Conservation (phyloP, 2,113 vertebrate genomes). For the Plotosus lineatus region DNA sequence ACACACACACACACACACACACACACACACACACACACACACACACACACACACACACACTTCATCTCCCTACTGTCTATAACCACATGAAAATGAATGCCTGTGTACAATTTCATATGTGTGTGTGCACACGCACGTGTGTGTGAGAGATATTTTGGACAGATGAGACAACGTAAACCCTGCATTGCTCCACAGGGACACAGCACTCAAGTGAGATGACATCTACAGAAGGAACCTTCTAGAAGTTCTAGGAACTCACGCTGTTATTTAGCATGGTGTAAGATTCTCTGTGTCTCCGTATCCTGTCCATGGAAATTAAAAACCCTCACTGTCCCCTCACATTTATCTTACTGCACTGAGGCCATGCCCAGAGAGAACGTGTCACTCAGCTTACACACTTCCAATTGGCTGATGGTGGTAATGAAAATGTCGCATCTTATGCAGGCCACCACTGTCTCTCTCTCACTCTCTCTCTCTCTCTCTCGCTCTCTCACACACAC, state of each 20-base stretch:
- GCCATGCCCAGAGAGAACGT: constrained; percentile 37
- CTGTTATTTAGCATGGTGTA: background rate
- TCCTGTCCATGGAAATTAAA: background rate
- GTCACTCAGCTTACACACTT: background rate
- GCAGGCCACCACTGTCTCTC: background rate
- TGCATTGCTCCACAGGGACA: background rate
- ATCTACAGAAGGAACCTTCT: constrained; percentile 15
- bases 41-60: background rate
- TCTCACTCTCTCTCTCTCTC: background rate
- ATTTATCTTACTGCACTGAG: constrained; percentile 54
- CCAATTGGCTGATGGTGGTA: constrained; percentile 9
- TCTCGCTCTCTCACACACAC: constrained; percentile 5
- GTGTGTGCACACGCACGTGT: background rate
- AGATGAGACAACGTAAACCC: background rate
- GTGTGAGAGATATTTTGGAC: background rate
- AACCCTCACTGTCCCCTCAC: background rate
- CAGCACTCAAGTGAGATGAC: background rate
- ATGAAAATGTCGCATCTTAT: background rate
- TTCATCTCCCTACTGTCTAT: background rate
- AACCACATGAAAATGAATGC: background rate
- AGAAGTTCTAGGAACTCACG: constrained; percentile 17
- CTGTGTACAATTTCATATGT: background rate
- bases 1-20: constrained; percentile 1
- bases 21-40: constrained; percentile 13
- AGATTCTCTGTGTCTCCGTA: background rate